Evolutionary conservation across 1,140 invertebrate species (phyloP), one percentile per base, ranked within the genome.

Genomic region (Bombus pyrosoma): DNA sequence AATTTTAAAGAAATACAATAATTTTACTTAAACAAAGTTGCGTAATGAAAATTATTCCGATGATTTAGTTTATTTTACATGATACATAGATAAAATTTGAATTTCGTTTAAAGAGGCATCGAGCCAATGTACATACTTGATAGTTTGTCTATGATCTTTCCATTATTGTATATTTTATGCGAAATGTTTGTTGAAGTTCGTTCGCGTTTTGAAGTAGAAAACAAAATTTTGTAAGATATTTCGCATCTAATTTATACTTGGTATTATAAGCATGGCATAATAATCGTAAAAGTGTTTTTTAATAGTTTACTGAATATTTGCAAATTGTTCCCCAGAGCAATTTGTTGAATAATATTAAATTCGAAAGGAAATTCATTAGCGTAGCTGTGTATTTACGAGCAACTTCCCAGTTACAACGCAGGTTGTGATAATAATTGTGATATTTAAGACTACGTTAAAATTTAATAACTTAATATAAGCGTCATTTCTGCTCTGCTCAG

Each of bases 401-500:
- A 69, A 53, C 12, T 68, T 66, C 12, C 12, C 32, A n/a, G 32
- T 22, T 18, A 68, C 34, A 68, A 68, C 37, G 47, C 8, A 59
- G n/a, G 69, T 34, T 47, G 13, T 64, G 25, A 47, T 47, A 25
- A 43, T 73, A 64, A 68, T 57, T 32, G 22, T 1, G 37, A 22
- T 57, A 34, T 57, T 77, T 43, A 66, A 69, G 62, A 68, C 22
- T 53, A 34, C 25, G n/a, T 28, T 53, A 32, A 47, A 39, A 41
- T 77, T 47, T 66, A 78, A 53, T 71, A 78, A 68, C 75, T 43
- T 59, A 18, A 71, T 69, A 41, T 22, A 69, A 79, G 37, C 77
- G 47, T 37, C 47, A 25, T 41, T 66, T 32, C 37, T 12, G 25
- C 8, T 13, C 39, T n/a, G 53, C 18, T 43, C 69, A 79, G 39